Conservation (phyloP, 2,113 vertebrate species). For the Rhinolophus sinicus region DNA sequence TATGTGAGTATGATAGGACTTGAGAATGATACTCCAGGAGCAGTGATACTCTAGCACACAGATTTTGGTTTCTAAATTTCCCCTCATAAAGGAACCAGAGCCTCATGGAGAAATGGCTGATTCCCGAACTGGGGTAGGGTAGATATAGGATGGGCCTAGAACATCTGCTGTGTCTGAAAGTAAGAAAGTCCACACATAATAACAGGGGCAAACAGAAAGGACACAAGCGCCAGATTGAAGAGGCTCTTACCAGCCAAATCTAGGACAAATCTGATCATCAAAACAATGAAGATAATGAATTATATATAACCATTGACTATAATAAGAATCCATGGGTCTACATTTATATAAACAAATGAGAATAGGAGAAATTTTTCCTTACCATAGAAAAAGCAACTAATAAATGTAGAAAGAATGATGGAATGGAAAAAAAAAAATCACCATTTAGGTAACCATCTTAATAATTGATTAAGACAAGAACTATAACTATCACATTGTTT, state of each 20-base stretch:
- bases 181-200: background rate
- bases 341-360: background rate
- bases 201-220: background rate
- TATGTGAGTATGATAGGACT: background rate
- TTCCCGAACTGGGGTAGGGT: background rate
- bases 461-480: background rate
- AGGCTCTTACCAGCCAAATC: background rate
- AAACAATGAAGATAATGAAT: background rate
- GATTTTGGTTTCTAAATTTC: background rate
- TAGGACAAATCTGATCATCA: background rate
- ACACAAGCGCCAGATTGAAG: background rate
- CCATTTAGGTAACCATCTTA: background rate
- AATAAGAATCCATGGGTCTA: background rate
- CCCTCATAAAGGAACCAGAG: background rate
- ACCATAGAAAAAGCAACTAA: background rate
- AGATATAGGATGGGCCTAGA: background rate
- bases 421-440: background rate
- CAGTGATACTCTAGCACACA: background rate
- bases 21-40: background rate
- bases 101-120: background rate
- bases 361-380: background rate
- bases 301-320: background rate
- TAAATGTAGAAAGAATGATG: conserved; percentile 1
- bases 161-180: background rate
- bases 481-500: too few relatives aligned